These are phyloP conservation scores for Drosophila micromelanica DNA, from an alignment of 1,140 invertebrate species.

Conservation along the genomic window DNA sequence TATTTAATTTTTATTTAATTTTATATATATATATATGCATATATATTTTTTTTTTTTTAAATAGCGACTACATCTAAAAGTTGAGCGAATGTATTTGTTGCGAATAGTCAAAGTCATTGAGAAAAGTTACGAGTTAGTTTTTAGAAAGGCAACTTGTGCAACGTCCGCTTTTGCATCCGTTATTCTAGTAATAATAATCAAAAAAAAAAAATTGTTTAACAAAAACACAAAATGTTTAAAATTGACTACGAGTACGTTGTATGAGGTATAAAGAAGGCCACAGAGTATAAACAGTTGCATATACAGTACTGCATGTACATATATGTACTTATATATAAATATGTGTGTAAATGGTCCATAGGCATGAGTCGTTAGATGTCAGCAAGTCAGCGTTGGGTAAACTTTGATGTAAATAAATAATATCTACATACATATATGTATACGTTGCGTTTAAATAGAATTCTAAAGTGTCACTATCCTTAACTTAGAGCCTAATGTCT, in stretches of 20 bases:
- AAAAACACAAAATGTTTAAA: constrained; percentile 51
- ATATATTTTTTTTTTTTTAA: constrained; percentile 24
- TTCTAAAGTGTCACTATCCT: constrained; percentile 22
- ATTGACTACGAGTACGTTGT: constrained; percentile 81
- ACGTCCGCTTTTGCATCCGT: constrained; percentile 37
- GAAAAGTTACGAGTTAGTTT: constrained; percentile 50
- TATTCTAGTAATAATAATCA: constrained; percentile 25
- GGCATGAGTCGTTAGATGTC: constrained; percentile 67
- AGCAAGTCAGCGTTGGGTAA: constrained; percentile 67
- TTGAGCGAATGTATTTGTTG: constrained; percentile 18
- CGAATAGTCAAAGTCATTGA: constrained; percentile 59
- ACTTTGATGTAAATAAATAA: constrained; percentile 48
- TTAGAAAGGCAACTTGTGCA: constrained; percentile 76
- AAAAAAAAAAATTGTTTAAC: constrained; percentile 14
- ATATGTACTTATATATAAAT: constrained; percentile 46
- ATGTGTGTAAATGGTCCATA: constrained; percentile 69
- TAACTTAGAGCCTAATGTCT: constrained; percentile 43
- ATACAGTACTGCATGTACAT: constrained; percentile 23
- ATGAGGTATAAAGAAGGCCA: constrained; percentile 83
- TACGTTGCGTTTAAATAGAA: constrained; percentile 15
- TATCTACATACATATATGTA: not conserved
- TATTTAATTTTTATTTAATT: constrained; percentile 19
- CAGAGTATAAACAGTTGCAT: constrained; percentile 70
- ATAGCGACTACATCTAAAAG: constrained; percentile 43
- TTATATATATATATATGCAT: constrained; percentile 13